Percentiles rank a stretch among this genome's conserved stretches.
These are phyloP conservation scores for Sylvicola cinctus DNA, from an alignment of 2,888 invertebrate genomes.

Conservation along the genomic window DNA sequence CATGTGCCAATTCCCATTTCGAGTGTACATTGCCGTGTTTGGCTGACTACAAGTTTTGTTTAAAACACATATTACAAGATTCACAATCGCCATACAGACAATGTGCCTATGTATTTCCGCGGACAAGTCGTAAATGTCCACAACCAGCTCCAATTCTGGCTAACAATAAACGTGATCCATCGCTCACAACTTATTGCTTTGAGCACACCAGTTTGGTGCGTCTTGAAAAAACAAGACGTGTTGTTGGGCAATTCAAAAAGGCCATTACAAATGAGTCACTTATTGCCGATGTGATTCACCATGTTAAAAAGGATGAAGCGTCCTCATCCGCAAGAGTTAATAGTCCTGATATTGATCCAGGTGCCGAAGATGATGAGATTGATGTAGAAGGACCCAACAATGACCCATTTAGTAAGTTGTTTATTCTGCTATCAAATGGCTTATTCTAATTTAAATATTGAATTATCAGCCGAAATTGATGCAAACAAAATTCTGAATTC, in stretches of 20 bases:
- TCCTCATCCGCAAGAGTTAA: slow-evolving; percentile 10
- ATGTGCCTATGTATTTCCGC: slow-evolving; percentile 47
- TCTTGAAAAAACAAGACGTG: slow-evolving; percentile 35
- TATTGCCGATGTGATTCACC: slow-evolving; percentile 41
- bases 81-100: slow-evolving; percentile 63
- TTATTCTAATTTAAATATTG: slow-evolving; percentile 3
- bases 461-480: slow-evolving; percentile 25
- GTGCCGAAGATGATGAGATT: slow-evolving; percentile 25
- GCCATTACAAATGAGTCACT: slow-evolving; percentile 44
- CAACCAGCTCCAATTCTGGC: slow-evolving; percentile 55
- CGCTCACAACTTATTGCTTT: slow-evolving; percentile 34
- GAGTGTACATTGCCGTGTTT: slow-evolving; percentile 46
- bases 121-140: slow-evolving; percentile 53
- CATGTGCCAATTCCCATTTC: slow-evolving; percentile 40
- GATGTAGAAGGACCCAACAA: slow-evolving; percentile 29
- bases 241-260: slow-evolving; percentile 34
- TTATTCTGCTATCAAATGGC: slow-evolving; percentile 4
- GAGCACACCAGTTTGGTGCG: slow-evolving; percentile 48
- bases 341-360: slow-evolving; percentile 6
- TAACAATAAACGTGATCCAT: slow-evolving; percentile 43
- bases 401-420: slow-evolving; percentile 38
- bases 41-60: slow-evolving; percentile 56
- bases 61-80: slow-evolving; percentile 67
- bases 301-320: slow-evolving; percentile 27
- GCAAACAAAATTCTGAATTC: slow-evolving; percentile 29